Base-by-base conservation (phyloP, 2,113 vertebrate genomes). In the Morone saxatilis region DNA sequence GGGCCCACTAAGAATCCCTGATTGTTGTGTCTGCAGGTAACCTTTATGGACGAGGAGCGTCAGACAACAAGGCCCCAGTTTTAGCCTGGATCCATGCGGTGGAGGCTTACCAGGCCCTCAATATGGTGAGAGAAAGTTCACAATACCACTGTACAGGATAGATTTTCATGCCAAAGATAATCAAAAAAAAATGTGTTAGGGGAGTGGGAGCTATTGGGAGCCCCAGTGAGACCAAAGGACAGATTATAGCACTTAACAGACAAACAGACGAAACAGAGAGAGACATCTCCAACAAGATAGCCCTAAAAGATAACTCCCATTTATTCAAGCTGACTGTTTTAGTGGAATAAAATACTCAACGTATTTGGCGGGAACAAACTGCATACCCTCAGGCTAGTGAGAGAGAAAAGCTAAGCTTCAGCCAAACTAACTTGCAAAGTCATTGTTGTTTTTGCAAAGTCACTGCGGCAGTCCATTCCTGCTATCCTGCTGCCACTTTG, bases 51-150 rank as follows among this genome's bases (percentile, higher is more conserved):
- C 91, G 96, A 91, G 96, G 96, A 74, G 92, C 95, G 0, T 97
- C 96, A 1, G 96, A 96, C 86, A 96, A 97, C 91, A 97, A 97
- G 89, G 96, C 95, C 25, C 96, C 96, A 13, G 94, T 96, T 76
- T 85, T 97, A 76, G 96, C 95, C 74, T 96, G 96, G 94, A 95
- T 96, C 36, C 95, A 97, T 67, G 94, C 95, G 12, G 94, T 97
- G 54, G 92, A 95, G 90, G 95, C 95, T 13, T 95, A 96, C 85
- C 93, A 89, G 76, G 90, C 87, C 36, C 93, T 96, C 31, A 91
- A 81, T 36, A 91, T 95, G 80, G 96, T 96, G 77, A 92, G 91
- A 69, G 11, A 41, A 11, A 2, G 3, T 60, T 13, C 22, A 48
- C 14, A 40, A 12, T 1, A 40, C 8, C 40, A 14, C 41, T 48